Evolutionary conservation across 2,797 vertebrate genomes (phyloP).

Genomic region (Zenarchopterus dispar): DNA sequence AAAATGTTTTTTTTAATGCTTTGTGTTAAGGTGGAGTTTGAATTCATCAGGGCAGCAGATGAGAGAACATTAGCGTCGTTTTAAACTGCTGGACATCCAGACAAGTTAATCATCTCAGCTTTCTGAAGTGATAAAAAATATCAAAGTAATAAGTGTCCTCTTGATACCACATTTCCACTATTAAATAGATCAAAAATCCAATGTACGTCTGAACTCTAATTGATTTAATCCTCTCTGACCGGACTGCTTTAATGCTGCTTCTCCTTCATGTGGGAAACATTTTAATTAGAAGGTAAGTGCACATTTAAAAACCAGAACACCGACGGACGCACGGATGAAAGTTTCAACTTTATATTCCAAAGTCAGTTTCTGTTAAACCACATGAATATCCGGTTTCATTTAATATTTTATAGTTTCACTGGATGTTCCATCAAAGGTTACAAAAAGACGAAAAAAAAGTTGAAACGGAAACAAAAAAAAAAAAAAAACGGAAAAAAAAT

Average conservation of each 20-base stretch:
- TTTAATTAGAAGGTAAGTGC: not conserved
- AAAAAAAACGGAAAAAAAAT: too few species aligned
- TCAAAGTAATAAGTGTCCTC: not conserved
- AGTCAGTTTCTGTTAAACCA: not conserved
- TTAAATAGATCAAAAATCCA: not conserved
- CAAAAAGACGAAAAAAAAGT: not conserved
- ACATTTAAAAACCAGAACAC: slow-evolving; percentile 1
- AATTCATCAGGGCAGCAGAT: not conserved
- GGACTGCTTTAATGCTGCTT: not conserved
- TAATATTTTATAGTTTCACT: slow-evolving; percentile 2
- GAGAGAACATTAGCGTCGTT: not conserved
- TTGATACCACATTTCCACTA: slow-evolving; percentile 1
- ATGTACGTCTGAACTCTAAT: not conserved
- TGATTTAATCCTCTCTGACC: not conserved
- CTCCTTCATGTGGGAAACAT: not conserved
- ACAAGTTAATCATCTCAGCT: not conserved
- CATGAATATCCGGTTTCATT: not conserved
- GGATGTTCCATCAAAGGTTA: not conserved
- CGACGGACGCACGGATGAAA: not conserved
- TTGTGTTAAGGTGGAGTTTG: not conserved
- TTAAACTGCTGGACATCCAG: not conserved
- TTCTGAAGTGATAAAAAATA: slow-evolving; percentile 6
- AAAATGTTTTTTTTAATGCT: not conserved
- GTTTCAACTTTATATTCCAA: not conserved
- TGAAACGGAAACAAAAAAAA: not conserved